Conservation (phyloP, 2,113 vertebrate species). For the Muntiacus muntjak region DNA sequence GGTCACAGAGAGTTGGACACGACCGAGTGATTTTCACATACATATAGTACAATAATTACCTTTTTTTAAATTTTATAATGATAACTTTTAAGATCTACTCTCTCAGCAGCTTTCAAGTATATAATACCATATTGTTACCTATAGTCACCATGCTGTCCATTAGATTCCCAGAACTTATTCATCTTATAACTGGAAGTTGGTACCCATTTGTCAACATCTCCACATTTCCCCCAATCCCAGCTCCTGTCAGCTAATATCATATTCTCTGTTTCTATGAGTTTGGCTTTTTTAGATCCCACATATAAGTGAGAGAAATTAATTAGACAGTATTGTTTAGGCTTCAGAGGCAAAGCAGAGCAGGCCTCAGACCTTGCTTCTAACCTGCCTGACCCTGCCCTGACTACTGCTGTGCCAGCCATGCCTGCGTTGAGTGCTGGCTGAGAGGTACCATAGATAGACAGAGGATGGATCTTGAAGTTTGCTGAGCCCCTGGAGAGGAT, state of each 20-base stretch:
- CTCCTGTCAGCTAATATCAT: not conserved
- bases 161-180: not conserved
- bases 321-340: not conserved
- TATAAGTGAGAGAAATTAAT: not conserved
- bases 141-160: not conserved
- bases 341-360: not conserved
- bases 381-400: not conserved
- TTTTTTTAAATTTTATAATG: not conserved
- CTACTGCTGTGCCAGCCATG: not conserved
- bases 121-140: not conserved
- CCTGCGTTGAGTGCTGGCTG: not conserved
- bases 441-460: not conserved
- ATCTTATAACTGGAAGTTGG: not conserved
- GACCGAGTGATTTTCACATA: rapidly evolving
- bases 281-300: not conserved
- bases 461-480: not conserved
- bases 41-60: not conserved
- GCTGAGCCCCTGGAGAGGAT: not conserved
- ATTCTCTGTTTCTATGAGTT: not conserved
- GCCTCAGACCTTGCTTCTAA: not conserved
- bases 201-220: not conserved
- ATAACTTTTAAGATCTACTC: not conserved
- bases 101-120: not conserved
- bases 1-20: not conserved
- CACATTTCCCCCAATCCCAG: not conserved